phyloP scores from a whole-genome alignment of 2,113 vertebrate species.

The Ciconia boyciana region DNA sequence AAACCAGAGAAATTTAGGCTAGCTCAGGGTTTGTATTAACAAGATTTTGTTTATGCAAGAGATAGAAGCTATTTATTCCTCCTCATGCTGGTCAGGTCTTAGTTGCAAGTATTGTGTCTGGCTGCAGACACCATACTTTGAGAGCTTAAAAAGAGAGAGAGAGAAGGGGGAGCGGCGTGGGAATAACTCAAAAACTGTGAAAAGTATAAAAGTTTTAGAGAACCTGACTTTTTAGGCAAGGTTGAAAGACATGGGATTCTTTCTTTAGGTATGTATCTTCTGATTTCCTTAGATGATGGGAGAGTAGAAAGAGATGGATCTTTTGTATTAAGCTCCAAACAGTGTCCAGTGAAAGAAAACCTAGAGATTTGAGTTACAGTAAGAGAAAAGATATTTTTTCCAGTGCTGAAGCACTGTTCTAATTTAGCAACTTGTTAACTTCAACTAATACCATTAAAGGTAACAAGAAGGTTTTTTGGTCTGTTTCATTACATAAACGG shows the following conservation, averaged over 20 bases:
- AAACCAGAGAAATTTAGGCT: not conserved
- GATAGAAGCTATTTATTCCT: not conserved
- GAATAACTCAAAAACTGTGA: not conserved
- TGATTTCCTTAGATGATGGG: not conserved
- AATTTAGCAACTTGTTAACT: not conserved
- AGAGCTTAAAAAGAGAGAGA: not conserved
- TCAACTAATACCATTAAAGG: not conserved
- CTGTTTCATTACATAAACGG: not conserved
- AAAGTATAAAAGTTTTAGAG: not conserved
- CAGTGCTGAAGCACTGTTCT: not conserved
- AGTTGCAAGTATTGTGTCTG: not conserved
- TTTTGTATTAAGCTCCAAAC: not conserved
- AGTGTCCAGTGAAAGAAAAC: not conserved
- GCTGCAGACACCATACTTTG: not conserved
- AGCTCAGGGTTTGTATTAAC: not conserved
- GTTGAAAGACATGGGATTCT: not conserved
- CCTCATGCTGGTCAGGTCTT: not conserved
- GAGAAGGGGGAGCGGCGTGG: accelerated
- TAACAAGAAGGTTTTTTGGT: not conserved
- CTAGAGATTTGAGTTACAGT: not conserved
- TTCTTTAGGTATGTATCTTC: not conserved
- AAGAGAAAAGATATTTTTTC: not conserved
- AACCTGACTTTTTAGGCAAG: not conserved
- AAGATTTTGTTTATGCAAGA: not conserved
- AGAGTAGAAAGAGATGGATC: not conserved